A percentile compares a stretch with the other conserved stretches of the same genome.
Conservation (phyloP, 2,888 invertebrate genomes). For the Plagodis pulveraria region DNA sequence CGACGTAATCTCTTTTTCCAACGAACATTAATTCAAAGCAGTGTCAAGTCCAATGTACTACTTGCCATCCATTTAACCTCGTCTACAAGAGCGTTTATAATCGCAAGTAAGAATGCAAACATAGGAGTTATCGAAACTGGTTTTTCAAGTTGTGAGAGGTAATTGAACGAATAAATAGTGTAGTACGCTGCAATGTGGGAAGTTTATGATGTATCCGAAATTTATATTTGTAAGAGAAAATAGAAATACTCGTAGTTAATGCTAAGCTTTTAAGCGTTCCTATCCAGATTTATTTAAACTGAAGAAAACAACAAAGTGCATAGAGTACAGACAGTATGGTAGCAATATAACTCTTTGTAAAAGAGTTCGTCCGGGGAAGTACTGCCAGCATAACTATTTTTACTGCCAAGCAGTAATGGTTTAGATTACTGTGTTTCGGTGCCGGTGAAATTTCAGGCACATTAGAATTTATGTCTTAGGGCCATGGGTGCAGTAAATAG, state of each 20-base stretch:
- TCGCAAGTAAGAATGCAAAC: constrained; percentile 30
- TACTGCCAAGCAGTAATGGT: too few species aligned
- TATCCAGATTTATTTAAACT: too few species aligned
- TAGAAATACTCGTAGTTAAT: constrained; percentile 18
- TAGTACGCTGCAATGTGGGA: constrained; percentile 23
- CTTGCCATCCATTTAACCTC: constrained; percentile 7
- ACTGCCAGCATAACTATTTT: too few species aligned
- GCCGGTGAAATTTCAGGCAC: too few species aligned
- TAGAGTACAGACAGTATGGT: too few species aligned
- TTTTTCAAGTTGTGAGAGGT: constrained; percentile 34
- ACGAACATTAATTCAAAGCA: background rate
- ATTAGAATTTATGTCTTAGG: too few species aligned
- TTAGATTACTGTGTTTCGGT: too few species aligned
- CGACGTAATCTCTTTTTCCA: background rate
- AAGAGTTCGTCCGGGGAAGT: too few species aligned
- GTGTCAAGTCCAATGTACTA: constrained; percentile 2
- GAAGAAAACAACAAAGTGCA: too few species aligned
- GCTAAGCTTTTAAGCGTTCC: background rate
- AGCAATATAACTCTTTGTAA: too few species aligned
- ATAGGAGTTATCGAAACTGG: constrained; percentile 32
- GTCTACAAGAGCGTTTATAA: constrained; percentile 23
- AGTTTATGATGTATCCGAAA: constrained; percentile 10
- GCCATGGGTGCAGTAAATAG: too few species aligned
- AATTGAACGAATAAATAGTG: constrained; percentile 26
- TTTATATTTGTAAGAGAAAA: constrained; percentile 12